phyloP scores from a whole-genome alignment of 2,113 vertebrate species.

The Uropsilus gracilis region DNA sequence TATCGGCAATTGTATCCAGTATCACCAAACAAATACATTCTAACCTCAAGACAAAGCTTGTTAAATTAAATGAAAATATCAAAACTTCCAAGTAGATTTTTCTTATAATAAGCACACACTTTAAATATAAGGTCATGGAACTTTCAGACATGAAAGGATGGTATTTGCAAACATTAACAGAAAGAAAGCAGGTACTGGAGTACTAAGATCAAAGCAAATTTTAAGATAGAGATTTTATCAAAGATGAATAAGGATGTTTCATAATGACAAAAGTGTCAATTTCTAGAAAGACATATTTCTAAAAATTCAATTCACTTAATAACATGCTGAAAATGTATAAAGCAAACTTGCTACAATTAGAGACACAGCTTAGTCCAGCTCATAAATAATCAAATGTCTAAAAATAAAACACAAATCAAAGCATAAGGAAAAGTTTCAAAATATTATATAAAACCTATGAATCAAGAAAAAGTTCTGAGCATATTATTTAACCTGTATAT shows the following conservation, averaged over 20 bases:
- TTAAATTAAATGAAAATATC: neutral
- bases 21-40: neutral
- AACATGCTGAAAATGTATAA: neutral
- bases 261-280: neutral
- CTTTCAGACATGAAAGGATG: neutral
- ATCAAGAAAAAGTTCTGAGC: neutral
- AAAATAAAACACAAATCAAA: neutral
- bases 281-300: neutral
- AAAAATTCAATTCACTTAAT: neutral
- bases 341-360: neutral
- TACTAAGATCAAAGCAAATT: neutral
- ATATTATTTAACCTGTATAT: neutral
- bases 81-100: neutral
- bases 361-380: neutral
- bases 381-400: neutral
- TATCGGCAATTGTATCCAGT: neutral
- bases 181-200: neutral
- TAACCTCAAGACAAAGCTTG: constrained; percentile 4
- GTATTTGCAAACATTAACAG: neutral
- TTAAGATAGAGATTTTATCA: neutral
- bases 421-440: neutral
- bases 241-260: neutral
- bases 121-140: neutral
- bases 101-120: neutral
- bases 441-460: neutral